Evolutionary conservation across 2,797 vertebrate species (phyloP), one percentile per base, ranked within the genome.

Genomic region (Pagetopsis macropterus): DNA sequence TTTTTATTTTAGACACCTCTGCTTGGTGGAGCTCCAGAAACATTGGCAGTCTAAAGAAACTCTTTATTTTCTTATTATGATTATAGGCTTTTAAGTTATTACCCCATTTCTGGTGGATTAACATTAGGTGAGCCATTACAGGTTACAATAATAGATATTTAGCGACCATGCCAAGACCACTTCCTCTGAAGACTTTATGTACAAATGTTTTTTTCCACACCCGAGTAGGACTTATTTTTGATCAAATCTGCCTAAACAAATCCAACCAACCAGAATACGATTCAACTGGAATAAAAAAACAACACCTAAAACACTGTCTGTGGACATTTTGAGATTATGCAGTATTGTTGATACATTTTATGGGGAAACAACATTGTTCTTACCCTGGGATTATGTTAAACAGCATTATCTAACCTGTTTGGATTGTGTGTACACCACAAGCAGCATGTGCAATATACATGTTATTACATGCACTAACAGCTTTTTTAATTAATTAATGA

Each of bases 321-420:
- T 16, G 76, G 70, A 76, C 75, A 40, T 70, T 78, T 67, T 60
- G 37, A 80, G 57, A 75, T 81, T 79, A 82, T 85, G 57, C 37
- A 14, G 37, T 59, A 49, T 77, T 85, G 66, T 74, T 73, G 67
- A 50, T 15, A 46, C 67, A 41, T 60, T 72, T 57, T 69, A 37
- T 45, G 58, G 27, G 40, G 72, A 74, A 81, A 72, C 72, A 76
- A 70, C 71, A 63, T 43, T 68, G 75, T 70, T 59, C 57, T 71
- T 81, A 63, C 58, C 46, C 76, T 73, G 45, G 49, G 65, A 76
- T 82, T 66, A 50, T 16, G 60, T 72, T 71, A 72, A 45, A 68
- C 51, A 37, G 41, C 55, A 71, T 89, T 75, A 65, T 46, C 40
- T 65, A 74, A 78, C 49, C 67, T 52, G 9, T 60, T 67, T 59